Evolutionary conservation across 2,888 invertebrate species (phyloP), one percentile per base, ranked within the genome.

Genomic region (Sericinus montela): DNA sequence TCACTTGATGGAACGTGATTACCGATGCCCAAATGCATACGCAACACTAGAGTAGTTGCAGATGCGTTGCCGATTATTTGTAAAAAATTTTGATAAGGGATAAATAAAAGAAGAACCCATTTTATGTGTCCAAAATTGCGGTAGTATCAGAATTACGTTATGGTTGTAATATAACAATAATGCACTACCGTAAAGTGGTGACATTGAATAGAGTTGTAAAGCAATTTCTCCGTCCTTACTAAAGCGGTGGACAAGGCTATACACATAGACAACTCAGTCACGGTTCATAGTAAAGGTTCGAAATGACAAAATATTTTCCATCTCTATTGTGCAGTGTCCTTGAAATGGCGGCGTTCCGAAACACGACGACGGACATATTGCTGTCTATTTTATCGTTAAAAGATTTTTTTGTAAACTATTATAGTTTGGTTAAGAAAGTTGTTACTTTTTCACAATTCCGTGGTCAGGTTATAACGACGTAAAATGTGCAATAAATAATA

Each of bases 131-230:
- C 65, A 67, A 62, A 58, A 68, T 69, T 76, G 80, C 74, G 75
- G 82, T 80, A 73, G 69, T 70, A 59, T 70, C 60, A 51, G 65
- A 65, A 81, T 79, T 71, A 79, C 68, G 62, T 69, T 68, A 69
- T 62, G 68, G 74, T 71, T 70, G 69, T 74, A 76, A 77, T 75
- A 74, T 68, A 78, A 72, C 67, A 72, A 81, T 72, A 71, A 73
- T 69, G 67, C 60, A 81, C 83, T 83, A 82, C 83, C 65, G 83
- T 79, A 78, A 72, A 71, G 67, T 73, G 72, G 69, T 71, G 60
- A 60, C 53, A 58, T 53, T 57, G 63, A 63, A 73, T 68, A 62
- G 45, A 62, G 65, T 53, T 66, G 64, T 74, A 72, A 69, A 68
- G 59, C 66, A 62, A 72, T 74, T 71, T 72, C 67, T 66, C 59